Base-by-base conservation (phyloP, 1,140 invertebrate species). In the Popillia japonica region DNA sequence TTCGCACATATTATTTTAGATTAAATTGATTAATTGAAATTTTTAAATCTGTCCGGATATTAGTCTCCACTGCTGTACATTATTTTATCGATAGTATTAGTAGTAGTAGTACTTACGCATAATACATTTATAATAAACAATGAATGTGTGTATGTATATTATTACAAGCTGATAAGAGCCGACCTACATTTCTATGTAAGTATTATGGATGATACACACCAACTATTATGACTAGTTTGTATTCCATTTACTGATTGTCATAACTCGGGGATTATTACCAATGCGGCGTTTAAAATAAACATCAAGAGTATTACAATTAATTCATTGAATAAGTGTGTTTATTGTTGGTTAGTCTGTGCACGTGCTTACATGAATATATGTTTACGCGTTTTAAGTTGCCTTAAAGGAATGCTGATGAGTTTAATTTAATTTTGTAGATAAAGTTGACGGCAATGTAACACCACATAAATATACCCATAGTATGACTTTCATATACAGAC, bases 321-420 rank as follows among this genome's bases (percentile, higher is more conserved):
- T 55, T 55, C 48, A 55, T 55, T 55, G 48, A 55, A 55, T n/a
- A 55, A 55, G 14, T n/a, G 6, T 17, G 10, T n/a, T n/a, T n/a
- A n/a, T n/a, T 6, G 11, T 55, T 17, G 1, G 27, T 34, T 34
- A 34, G 2, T 34, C 27, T 1, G 4, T 34, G 27, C 27, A 34
- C 27, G 27, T 34, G 27, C 27, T 34, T 34, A 34, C 27, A 34
- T 34, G 4, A 34, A 34, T 55, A 17, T n/a, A 55, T 55, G 48
- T n/a, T 17, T 55, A 14, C 48, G 48, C 48, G 44, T 42, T n/a
- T 10, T 48, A 48, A 48, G 14, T 55, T 34, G 27, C 27, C 27
- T 34, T 17, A 55, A 55, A 55, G 48, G 48, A 55, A 55, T 55
- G 48, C 48, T 55, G 48, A 55, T 55, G 48, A 55, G 48, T 55